Evolutionary conservation across 1,140 invertebrate species (phyloP), one percentile per base, ranked within the genome.

Genomic region (Drosophila albomicans): DNA sequence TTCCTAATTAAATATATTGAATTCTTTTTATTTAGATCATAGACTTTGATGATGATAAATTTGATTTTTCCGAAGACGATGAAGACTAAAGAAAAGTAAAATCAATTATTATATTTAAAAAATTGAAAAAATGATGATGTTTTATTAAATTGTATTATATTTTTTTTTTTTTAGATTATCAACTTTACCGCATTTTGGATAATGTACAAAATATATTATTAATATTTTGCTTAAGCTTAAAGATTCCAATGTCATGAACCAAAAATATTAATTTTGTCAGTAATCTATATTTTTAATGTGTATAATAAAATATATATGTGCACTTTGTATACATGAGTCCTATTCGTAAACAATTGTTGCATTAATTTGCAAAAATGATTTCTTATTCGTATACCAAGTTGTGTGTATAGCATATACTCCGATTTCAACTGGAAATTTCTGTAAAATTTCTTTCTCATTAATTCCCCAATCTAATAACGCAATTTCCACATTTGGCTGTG

Each of bases 21-120:
- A 4, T 25, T 4, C 3, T 16, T 41, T n/a, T 25, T 10, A 15
- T 73, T 78, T 63, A 92, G 91, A 91, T 92, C 32, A 92, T 92
- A 10, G 91, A 92, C 54, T 92, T 89, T 69, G 82, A 91, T 75
- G 91, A 92, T 46, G 87, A 79, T 3, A 78, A 92, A 49, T 89
- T 92, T 25, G 91, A 92, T 58, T 73, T 92, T 58, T 91, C 91
- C 5, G 90, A 91, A 15, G 62, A 76, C 32, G 85, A 82, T 1
- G 78, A 87, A 1, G 58, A 76, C 62, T 82, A 25, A 25, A 25
- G 20, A 25, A 25, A 25, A 25, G 20, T 25, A 25, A 25, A 25
- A 3, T 25, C 3, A 25, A 25, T 25, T 25, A 25, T 25, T 25
- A 25, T 25, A 25, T 25, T 25, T 4, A 4, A 25, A 25, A 25